Evolutionary conservation across 2,113 vertebrate genomes (phyloP), one percentile per base, ranked within the genome.

Genomic region (Nothobranchius furzeri): DNA sequence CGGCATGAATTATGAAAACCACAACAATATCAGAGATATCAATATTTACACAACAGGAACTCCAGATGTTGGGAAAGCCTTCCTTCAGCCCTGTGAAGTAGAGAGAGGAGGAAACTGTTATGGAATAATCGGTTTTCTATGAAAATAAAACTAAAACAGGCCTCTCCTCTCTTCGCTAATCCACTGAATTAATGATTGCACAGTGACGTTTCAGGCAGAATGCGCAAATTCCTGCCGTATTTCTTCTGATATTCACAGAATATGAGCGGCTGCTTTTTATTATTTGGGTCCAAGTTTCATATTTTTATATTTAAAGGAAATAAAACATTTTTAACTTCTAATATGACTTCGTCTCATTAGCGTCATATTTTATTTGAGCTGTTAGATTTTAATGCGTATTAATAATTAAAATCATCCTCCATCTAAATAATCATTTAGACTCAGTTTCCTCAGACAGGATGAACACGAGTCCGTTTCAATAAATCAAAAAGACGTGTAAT

Each of bases 1-100:
- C 73, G 65, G 20, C 70, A 90, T 89, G 81, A 87, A 90, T 88
- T 87, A 91, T 90, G 73, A 61, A 90, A 60, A 70, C 4, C 82
- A 74, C 11, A 86, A 85, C 85, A 87, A 85, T 83, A 85, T 79
- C 64, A 69, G 59, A 12, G 13, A 62, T 84, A 88, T 86, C 87
- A 88, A 85, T 87, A 86, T 85, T 85, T 82, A 88, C 84, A 82
- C 52, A 68, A 57, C 61, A 83, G 79, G 72, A 84, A 73, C 81
- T 72, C 71, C 82, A 45, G 52, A 81, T 81, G 53, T 42, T 59
- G 74, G 82, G 64, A 82, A 83, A 82, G 6, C 60, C 71, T 55
- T 61, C n/a, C 60, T 17, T 72, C 24, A 60, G 24, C 58, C 14
- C 46, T n/a, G 8, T 3, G 14, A 69, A 15, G 12, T 60, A 20